These are phyloP conservation scores for Argyrosomus regius DNA, from an alignment of 2,797 vertebrate genomes.

Conservation along the genomic window DNA sequence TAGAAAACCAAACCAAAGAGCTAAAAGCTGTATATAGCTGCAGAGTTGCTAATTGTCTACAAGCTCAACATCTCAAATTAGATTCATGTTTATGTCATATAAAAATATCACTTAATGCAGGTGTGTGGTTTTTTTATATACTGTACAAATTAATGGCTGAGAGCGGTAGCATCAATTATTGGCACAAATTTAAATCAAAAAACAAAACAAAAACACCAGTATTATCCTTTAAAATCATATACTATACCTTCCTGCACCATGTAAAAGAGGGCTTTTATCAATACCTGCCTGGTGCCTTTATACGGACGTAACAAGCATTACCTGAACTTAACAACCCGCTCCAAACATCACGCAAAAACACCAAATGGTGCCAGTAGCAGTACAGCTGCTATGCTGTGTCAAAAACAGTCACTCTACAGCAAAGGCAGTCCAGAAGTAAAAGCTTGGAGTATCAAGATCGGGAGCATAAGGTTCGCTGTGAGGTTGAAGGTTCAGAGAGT, in stretches of 20 bases:
- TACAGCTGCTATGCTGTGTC: conserved; percentile 32
- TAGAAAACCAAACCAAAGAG: conserved; percentile 1
- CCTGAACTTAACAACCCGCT: conserved; percentile 38
- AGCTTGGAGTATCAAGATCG: conserved; percentile 46
- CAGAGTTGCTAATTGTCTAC: not conserved
- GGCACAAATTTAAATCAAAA: conserved; percentile 19
- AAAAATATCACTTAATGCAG: conserved; percentile 43
- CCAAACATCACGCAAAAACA: conserved; percentile 25
- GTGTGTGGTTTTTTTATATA: not conserved
- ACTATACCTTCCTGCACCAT: conserved; percentile 17
- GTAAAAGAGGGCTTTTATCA: conserved; percentile 22
- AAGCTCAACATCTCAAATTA: not conserved
- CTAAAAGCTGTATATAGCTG: not conserved
- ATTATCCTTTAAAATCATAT: conserved; percentile 48
- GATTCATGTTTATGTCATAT: not conserved
- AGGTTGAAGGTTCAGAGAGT: conserved; percentile 41
- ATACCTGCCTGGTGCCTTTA: conserved; percentile 26
- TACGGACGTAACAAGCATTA: conserved; percentile 6
- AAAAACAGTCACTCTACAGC: conserved; percentile 56
- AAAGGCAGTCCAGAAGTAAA: conserved; percentile 52
- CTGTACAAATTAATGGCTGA: conserved; percentile 9
- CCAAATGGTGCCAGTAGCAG: conserved; percentile 22
- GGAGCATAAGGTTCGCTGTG: conserved; percentile 43
- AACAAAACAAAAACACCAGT: conserved; percentile 32
- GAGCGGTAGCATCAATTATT: not conserved